These are phyloP conservation scores for Cephonodes hylas DNA, from an alignment of 2,888 invertebrate species.

Conservation along the genomic window DNA sequence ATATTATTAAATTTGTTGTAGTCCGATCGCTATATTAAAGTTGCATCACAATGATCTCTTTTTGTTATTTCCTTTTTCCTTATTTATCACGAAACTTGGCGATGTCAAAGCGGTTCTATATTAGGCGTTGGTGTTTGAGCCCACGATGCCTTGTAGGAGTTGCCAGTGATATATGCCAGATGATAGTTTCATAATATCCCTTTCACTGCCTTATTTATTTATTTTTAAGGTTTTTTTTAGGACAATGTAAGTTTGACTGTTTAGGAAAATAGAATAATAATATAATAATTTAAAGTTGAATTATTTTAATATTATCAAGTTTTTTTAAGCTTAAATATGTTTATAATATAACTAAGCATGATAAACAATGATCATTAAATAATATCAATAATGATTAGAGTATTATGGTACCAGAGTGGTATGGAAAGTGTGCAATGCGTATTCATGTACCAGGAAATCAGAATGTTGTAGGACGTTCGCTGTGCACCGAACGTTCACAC, in stretches of 20 bases:
- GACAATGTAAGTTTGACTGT: neutral
- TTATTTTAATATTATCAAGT: too few relatives aligned
- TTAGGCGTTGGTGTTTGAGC: neutral
- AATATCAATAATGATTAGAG: neutral
- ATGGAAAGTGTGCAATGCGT: conserved; percentile 50
- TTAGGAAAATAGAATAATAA: too few relatives aligned
- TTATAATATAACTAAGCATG: neutral
- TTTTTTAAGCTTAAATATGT: too few relatives aligned
- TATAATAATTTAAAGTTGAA: too few relatives aligned
- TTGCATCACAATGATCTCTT: neutral
- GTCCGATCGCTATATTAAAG: neutral
- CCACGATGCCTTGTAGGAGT: neutral
- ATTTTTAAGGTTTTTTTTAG: neutral
- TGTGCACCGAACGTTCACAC: conserved; percentile 60
- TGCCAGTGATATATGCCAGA: neutral
- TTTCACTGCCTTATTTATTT: neutral
- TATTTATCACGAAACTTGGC: neutral
- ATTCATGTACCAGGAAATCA: conserved; percentile 55
- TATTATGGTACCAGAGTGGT: neutral
- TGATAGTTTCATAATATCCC: conserved; percentile 2
- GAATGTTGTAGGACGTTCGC: conserved; percentile 55
- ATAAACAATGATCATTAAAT: neutral
- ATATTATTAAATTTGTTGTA: neutral
- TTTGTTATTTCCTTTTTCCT: neutral
- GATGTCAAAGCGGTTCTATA: neutral